phyloP scores from a whole-genome alignment of 2,113 vertebrate species.

The Glaucomys volans region DNA sequence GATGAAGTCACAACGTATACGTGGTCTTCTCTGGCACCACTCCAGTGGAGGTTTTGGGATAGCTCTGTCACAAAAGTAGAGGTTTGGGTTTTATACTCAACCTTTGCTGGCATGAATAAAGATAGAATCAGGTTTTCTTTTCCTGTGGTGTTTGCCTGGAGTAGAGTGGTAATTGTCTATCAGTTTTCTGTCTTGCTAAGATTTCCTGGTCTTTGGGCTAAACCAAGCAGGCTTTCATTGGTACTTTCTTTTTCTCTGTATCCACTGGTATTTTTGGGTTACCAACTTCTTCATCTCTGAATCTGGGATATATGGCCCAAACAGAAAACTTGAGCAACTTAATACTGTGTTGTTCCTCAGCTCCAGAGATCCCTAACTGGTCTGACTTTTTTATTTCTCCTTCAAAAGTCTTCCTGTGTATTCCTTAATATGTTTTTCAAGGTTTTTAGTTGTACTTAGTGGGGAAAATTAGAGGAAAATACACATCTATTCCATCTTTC shows the following conservation, averaged over 20 bases:
- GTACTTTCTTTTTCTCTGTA: conserved; percentile 23
- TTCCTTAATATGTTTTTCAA: not conserved
- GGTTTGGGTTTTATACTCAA: not conserved
- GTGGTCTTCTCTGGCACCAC: not conserved
- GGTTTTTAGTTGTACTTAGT: not conserved
- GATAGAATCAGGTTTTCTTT: not conserved
- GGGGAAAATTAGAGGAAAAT: not conserved
- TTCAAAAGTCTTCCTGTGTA: not conserved
- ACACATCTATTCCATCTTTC: not conserved
- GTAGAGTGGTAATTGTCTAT: not conserved
- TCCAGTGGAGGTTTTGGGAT: not conserved
- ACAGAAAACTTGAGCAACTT: conserved; percentile 43
- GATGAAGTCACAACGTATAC: not conserved
- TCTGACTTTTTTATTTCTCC: not conserved
- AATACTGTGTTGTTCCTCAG: not conserved
- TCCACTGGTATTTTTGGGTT: not conserved
- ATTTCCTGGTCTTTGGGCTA: not conserved
- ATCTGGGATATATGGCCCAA: not conserved
- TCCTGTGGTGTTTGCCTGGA: not conserved
- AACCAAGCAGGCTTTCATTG: not conserved
- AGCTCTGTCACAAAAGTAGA: not conserved
- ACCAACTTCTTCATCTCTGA: not conserved
- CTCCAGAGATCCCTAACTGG: not conserved
- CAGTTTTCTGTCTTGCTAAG: not conserved
- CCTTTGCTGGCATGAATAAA: not conserved